Base-by-base conservation (phyloP, 1,140 invertebrate species). In the Drosophila micromelanica region DNA sequence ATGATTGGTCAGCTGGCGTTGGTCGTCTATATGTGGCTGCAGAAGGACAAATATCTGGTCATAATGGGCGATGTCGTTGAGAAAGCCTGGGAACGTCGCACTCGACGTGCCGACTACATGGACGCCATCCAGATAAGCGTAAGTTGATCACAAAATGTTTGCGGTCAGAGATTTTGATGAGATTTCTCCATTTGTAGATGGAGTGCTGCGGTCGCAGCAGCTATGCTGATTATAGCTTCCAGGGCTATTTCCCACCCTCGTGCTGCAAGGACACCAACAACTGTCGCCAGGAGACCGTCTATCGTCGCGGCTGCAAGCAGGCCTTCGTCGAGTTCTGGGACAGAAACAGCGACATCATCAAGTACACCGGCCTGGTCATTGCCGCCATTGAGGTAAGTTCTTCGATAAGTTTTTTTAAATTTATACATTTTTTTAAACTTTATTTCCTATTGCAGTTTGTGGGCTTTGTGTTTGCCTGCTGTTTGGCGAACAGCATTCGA, bases 391-490 rank as follows among this genome's bases (percentile, higher is more conserved):
- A 96, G 93, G 95, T 96, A 2, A 54, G 71, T 61, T 12, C 7
- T 1, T 1, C 5, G 1, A 30, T 9, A 5, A 8, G n/a, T 17
- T 17, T 17, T 17, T 17, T 17, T 17, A 1, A 1, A 12, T 11
- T 11, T 5, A 15, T 4, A n/a, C n/a, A n/a, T 13, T 5, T 4
- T 48, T 9, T 9, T 37, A 2, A 23, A 4, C 38, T 13, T 45
- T 35, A 8, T 82, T 91, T 32, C 3, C 23, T 6, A 90, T 92
- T 90, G 65, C 95, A 98, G 97, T 93, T 98, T 78, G 94, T 98
- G 81, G 97, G 97, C 76, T 96, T 98, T 35, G 93, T 98, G 61
- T 98, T 98, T 91, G 96, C 97, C 73, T 97, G 97, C 92, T 97
- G 96, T 92, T 93, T 98, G 93, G 97, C 97, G 80, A 96, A 96